These are phyloP conservation scores for Eubasilissa splendida DNA, from an alignment of 2,888 invertebrate species.

Conservation along the genomic window DNA sequence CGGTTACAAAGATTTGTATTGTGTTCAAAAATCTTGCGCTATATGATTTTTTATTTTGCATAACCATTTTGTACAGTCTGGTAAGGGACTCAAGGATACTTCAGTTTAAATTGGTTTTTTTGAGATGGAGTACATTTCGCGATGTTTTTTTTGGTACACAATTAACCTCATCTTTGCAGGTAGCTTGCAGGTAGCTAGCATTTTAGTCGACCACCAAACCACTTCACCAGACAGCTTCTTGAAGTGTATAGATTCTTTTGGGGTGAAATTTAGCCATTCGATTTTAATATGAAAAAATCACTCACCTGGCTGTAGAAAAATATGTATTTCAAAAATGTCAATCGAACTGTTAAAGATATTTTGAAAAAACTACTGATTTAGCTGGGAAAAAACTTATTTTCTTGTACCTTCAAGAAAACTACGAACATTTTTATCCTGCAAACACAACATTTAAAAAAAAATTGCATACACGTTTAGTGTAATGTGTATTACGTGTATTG, in stretches of 20 bases:
- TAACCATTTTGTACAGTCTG: constrained; percentile 25
- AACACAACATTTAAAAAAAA: too few species aligned
- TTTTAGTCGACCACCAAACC: constrained; percentile 30
- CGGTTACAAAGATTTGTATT: constrained; percentile 18
- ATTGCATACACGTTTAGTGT: background rate
- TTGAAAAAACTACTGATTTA: background rate
- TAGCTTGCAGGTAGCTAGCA: constrained; percentile 8
- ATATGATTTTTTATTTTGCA: constrained; percentile 36
- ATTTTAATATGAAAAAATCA: background rate
- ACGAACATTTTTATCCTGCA: too few species aligned
- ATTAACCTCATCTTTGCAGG: constrained; percentile 32
- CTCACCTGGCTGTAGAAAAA: constrained; percentile 14
- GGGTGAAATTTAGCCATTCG: constrained; percentile 36
- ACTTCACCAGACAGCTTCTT: constrained; percentile 4
- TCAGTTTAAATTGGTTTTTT: constrained; percentile 40
- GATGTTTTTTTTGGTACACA: constrained; percentile 19
- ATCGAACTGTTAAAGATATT: background rate
- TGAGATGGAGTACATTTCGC: background rate
- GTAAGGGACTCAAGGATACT: constrained; percentile 28
- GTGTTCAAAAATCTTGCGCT: constrained; percentile 16
- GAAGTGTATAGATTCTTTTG: constrained; percentile 1
- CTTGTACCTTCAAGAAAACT: too few species aligned
- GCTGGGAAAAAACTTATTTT: too few species aligned
- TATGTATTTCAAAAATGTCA: background rate
- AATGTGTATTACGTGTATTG: too few species aligned